phyloP scores from a whole-genome alignment of 2,888 invertebrate genomes.

The Aspidiotus rigidus region DNA sequence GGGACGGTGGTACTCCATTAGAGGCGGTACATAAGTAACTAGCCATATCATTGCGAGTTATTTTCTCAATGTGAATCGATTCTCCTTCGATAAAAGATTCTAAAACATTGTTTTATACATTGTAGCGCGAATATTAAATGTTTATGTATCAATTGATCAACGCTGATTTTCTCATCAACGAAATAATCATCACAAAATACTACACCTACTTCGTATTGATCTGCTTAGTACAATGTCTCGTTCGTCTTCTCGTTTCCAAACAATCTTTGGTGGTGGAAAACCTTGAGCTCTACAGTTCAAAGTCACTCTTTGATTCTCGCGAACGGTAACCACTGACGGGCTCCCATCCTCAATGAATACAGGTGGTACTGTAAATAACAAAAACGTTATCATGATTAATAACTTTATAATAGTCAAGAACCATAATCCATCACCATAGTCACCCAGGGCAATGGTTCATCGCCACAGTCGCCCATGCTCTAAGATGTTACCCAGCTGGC shows the following conservation, averaged over 20 bases:
- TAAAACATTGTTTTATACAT: slow-evolving; percentile 1
- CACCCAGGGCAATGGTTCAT: too few species aligned
- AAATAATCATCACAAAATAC: too few species aligned
- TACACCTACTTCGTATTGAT: slow-evolving; percentile 47
- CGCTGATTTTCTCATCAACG: too few species aligned
- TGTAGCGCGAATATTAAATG: not conserved
- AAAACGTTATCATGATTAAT: too few species aligned
- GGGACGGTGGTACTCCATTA: slow-evolving; percentile 26
- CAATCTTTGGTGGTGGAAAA: slow-evolving; percentile 81
- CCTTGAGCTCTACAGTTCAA: slow-evolving; percentile 85
- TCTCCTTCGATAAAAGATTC: slow-evolving; percentile 21
- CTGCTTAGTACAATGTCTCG: slow-evolving; percentile 75
- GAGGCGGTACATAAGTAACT: slow-evolving; percentile 20
- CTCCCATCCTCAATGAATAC: slow-evolving; percentile 84
- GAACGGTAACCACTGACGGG: slow-evolving; percentile 81
- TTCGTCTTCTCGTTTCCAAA: slow-evolving; percentile 86
- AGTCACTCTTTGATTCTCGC: slow-evolving; percentile 89
- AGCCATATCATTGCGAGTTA: slow-evolving; percentile 24
- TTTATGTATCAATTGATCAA: too few species aligned
- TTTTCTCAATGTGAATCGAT: slow-evolving; percentile 21
- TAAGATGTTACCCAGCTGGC: too few species aligned
- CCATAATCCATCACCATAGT: too few species aligned
- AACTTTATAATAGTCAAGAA: too few species aligned
- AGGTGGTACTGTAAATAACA: slow-evolving; percentile 69
- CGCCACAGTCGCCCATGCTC: too few species aligned